Evolutionary conservation across 2,113 vertebrate genomes (phyloP).

Genomic region (Oryzias curvinotus): DNA sequence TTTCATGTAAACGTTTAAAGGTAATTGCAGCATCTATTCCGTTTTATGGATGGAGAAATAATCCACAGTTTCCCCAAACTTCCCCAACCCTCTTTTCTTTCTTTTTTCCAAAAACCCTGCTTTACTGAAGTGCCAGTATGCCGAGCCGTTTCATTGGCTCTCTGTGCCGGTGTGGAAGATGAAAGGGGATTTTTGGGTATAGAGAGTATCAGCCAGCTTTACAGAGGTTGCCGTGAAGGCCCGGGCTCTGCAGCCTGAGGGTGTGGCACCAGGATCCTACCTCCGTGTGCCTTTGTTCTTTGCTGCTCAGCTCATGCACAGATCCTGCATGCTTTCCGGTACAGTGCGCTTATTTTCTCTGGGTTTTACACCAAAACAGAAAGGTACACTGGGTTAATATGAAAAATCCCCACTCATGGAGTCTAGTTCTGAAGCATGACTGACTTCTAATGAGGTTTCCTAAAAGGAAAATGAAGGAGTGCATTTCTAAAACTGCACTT

Average conservation of each 20-base stretch:
- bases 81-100: not conserved
- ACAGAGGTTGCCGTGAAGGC: slow-evolving; percentile 53
- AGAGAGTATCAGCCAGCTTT: slow-evolving; percentile 52
- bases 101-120: slow-evolving; percentile 2
- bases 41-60: slow-evolving; percentile 5
- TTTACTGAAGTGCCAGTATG: slow-evolving; percentile 29
- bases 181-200: slow-evolving; percentile 51
- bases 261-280: slow-evolving; percentile 57
- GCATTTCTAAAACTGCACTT: not conserved
- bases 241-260: slow-evolving; percentile 55
- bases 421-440: slow-evolving; percentile 5
- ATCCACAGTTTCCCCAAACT: slow-evolving; percentile 11
- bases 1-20: slow-evolving; percentile 8
- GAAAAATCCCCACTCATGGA: slow-evolving; percentile 19
- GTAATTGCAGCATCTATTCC: not conserved
- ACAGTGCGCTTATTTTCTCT: slow-evolving; percentile 8
- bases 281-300: slow-evolving; percentile 55
- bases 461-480: not conserved
- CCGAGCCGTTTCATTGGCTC: slow-evolving; percentile 33
- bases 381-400: slow-evolving; percentile 13
- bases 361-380: slow-evolving; percentile 10
- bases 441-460: not conserved
- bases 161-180: slow-evolving; percentile 45
- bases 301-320: slow-evolving; percentile 28
- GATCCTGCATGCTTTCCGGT: slow-evolving; percentile 15